Base-by-base conservation (phyloP, 2,113 vertebrate species). In the Mola mola region DNA sequence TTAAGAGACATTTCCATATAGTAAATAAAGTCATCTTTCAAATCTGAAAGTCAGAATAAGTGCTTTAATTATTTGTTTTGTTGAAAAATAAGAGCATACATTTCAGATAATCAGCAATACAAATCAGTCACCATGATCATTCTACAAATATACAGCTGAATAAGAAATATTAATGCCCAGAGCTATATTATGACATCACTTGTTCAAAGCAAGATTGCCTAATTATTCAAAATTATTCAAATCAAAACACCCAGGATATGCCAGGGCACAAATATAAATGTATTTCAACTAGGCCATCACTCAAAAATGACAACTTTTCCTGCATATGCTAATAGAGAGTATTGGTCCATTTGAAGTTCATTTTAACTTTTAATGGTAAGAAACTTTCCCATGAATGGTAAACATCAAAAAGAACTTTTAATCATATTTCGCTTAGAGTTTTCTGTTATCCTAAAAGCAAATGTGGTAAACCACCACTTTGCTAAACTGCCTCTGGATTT, bases 401-500 rank as follows among this genome's bases (percentile, higher is more conserved):
- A 28, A 24, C 1, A 22, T 44, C 2, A 40, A n/a, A 33, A 26
- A 36, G 10, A 33, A 16, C 10, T 25, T 36, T 21, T 15, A 28
- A 16, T 4, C 34, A 6, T 3, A 42, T 66, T 25, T 44, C 10
- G 38, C n/a, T n/a, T n/a, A n/a, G n/a, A n/a, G n/a, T n/a, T n/a
- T n/a, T n/a, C n/a, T n/a, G n/a, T n/a, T 24, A 17, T 3, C 34
- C 8, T 52, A 8, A 26, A 34, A 67, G 36, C 25, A 52, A 36
- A 48, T 5, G 5, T 50, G 25, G 22, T n/a, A 17, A 43, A 33
- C 34, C 15, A 4, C 48, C 33, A 29, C 26, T 64, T 16, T 38
- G 28, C 41, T 17, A 70, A 60, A 53, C 10, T 13, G 42, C 25
- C 40, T 19, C 20, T 19, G 8, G 29, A 46, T 28, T n/a, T 55